Conservation (phyloP, 2,797 vertebrate genomes). For the Vireo griseus region DNA sequence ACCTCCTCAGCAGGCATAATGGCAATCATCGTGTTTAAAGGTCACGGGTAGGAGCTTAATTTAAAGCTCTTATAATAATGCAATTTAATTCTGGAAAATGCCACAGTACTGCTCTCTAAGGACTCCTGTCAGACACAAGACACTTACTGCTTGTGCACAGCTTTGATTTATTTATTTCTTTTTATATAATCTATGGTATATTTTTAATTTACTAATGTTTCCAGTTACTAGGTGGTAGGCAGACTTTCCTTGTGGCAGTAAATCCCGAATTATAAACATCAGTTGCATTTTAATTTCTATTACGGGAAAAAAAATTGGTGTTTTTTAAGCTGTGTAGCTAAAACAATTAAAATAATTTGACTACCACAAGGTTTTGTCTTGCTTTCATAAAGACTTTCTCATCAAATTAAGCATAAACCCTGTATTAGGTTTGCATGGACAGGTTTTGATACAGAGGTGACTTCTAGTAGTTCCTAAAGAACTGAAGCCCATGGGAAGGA, state of each 20-base stretch:
- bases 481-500: not conserved
- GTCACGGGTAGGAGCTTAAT: conserved; percentile 65
- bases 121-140: not conserved
- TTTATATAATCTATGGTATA: not conserved
- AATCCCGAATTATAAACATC: conserved; percentile 26
- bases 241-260: not conserved
- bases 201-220: conserved; percentile 7
- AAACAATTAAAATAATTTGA: not conserved
- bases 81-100: conserved; percentile 64
- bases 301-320: not conserved
- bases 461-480: not conserved
- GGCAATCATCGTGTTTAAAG: conserved; percentile 55
- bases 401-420: not conserved
- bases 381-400: not conserved
- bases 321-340: not conserved
- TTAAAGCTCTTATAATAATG: conserved; percentile 56
- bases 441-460: not conserved
- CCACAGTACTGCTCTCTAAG: conserved; percentile 23
- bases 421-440: not conserved
- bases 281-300: not conserved
- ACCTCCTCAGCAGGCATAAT: conserved; percentile 59
- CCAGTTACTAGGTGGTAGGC: not conserved
- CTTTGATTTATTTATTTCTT: conserved; percentile 7
- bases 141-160: not conserved
- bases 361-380: not conserved